phyloP scores from a whole-genome alignment of 2,113 vertebrate species.

The Daubentonia madagascariensis region DNA sequence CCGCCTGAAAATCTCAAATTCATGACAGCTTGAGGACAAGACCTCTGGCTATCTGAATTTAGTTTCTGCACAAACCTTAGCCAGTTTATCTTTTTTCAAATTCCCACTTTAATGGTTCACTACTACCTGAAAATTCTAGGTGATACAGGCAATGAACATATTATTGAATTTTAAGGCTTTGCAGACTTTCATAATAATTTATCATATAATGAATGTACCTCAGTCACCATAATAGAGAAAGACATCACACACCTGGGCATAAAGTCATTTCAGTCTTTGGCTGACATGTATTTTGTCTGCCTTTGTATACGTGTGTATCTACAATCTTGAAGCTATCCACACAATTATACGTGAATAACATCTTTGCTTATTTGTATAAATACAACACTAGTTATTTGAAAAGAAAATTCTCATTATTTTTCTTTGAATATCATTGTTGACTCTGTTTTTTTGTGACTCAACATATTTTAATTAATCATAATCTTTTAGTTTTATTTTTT shows the following conservation, averaged over 20 bases:
- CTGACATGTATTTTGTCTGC: not conserved
- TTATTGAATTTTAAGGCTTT: not conserved
- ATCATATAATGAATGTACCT: not conserved
- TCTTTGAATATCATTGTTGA: not conserved
- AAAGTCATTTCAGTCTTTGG: not conserved
- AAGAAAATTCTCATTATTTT: slow-evolving; percentile 31
- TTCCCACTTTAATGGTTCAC: not conserved
- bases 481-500: slow-evolving; percentile 12
- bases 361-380: slow-evolving; percentile 21
- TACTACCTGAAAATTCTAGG: not conserved
- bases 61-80: not conserved
- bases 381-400: not conserved
- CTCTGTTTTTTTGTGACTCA: not conserved
- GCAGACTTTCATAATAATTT: not conserved
- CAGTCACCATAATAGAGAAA: not conserved
- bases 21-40: not conserved
- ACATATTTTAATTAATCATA: not conserved
- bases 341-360: not conserved
- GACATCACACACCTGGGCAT: not conserved
- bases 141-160: not conserved
- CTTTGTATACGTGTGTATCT: not conserved
- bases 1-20: not conserved
- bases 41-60: not conserved
- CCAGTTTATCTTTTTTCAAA: not conserved
- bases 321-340: not conserved